phyloP scores from a whole-genome alignment of 2,113 vertebrate species.

The Tonatia bakeri region DNA sequence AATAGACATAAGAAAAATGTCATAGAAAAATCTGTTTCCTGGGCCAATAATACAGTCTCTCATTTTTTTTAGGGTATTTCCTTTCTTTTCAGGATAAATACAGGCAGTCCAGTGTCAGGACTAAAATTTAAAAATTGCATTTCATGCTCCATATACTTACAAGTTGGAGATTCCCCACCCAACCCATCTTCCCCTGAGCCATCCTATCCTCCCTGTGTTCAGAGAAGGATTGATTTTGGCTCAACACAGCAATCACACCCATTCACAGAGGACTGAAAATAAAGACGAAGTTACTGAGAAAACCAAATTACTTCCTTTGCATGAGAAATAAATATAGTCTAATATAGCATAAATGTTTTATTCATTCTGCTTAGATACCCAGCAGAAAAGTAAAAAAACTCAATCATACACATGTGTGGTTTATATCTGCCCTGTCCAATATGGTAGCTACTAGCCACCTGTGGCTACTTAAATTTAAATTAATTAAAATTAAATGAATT shows the following conservation, averaged over 20 bases:
- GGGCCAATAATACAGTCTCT: not conserved
- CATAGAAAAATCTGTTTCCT: slow-evolving; percentile 20
- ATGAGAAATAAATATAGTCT: slow-evolving; percentile 14
- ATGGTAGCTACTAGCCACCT: not conserved
- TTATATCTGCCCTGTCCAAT: slow-evolving; percentile 7
- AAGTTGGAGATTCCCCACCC: not conserved
- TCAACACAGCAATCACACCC: not conserved
- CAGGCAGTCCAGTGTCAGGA: not conserved
- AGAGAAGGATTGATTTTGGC: not conserved
- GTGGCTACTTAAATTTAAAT: slow-evolving; percentile 37
- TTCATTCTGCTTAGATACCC: slow-evolving; percentile 34
- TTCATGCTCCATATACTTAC: not conserved
- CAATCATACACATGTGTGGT: slow-evolving; percentile 14
- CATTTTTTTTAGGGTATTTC: slow-evolving; percentile 3
- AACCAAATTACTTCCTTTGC: slow-evolving; percentile 17
- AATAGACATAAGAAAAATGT: slow-evolving; percentile 61
- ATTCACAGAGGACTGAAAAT: slow-evolving; percentile 10
- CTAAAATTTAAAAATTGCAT: not conserved
- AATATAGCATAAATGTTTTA: not conserved
- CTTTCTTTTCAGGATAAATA: slow-evolving; percentile 1
- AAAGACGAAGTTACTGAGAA: not conserved
- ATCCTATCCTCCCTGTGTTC: not conserved
- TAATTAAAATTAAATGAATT: slow-evolving; percentile 34
- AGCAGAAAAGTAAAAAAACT: slow-evolving; percentile 10
- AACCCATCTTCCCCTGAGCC: not conserved